Evolutionary conservation across 23 tunicate species (phyloP).

Genomic region (Ascidia mentula): DNA sequence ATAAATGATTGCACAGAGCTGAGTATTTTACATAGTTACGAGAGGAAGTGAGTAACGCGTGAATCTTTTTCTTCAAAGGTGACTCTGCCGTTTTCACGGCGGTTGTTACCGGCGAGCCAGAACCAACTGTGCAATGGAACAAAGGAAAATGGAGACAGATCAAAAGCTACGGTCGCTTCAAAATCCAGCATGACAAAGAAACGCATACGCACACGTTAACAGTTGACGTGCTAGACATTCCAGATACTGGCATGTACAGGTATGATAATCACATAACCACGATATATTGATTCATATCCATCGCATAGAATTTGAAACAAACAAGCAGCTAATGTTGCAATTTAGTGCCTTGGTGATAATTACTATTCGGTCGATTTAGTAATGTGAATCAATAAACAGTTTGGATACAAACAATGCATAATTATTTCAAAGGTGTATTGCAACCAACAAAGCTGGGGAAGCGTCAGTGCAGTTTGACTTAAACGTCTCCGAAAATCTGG

Average conservation of each 20-base stretch:
- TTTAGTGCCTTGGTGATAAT: no score
- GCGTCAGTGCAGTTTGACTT: conserved; percentile 71
- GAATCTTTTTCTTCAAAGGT: neutral
- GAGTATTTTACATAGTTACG: neutral
- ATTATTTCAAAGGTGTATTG: conserved; percentile 96
- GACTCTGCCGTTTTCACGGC: conserved; percentile 62
- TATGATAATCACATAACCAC: no score
- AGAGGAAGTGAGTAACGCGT: neutral
- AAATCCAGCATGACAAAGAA: conserved; percentile 39
- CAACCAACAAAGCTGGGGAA: conserved; percentile 83
- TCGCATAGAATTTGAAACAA: no score
- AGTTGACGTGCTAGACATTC: conserved; percentile 63
- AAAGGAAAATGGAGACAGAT: conserved; percentile 94
- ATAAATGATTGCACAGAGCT: neutral
- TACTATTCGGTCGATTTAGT: no score
- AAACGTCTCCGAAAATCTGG: conserved; percentile 58
- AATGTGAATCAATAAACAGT: no score
- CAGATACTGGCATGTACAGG: conserved; percentile 90
- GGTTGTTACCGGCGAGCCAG: conserved; percentile 71
- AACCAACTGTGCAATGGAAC: conserved; percentile 83
- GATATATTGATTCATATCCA: no score
- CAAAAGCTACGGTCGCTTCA: conserved; percentile 76
- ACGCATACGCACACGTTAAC: conserved; percentile 47
- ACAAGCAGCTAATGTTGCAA: neutral
- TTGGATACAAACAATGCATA: no score